A percentile compares a stretch with the other conserved stretches of the same genome.
These are phyloP conservation scores for Sapayoa aenigma DNA, from an alignment of 2,113 vertebrate genomes.

Conservation along the genomic window DNA sequence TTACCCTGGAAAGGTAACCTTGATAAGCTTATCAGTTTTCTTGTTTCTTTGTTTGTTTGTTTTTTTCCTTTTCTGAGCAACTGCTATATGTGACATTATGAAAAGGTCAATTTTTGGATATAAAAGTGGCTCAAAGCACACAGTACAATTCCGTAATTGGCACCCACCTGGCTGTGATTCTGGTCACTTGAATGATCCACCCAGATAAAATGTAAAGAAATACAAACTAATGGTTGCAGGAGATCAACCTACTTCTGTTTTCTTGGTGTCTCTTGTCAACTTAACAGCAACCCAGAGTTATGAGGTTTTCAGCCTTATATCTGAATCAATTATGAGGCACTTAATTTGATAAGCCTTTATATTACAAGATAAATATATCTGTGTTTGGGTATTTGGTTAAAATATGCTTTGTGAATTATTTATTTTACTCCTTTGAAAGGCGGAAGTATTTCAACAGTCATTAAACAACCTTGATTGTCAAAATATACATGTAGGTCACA, in stretches of 20 bases:
- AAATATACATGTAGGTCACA: not conserved
- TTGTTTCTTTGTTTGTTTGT: not conserved
- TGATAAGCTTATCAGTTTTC: not conserved
- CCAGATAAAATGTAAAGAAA: not conserved
- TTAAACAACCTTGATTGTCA: not conserved
- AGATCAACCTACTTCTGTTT: not conserved
- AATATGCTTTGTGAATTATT: conserved; percentile 2
- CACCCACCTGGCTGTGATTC: not conserved
- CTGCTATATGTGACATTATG: not conserved
- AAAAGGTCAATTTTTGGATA: not conserved
- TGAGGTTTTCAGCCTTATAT: not conserved
- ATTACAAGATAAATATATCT: not conserved
- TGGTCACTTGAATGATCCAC: not conserved
- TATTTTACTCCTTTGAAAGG: conserved; percentile 1
- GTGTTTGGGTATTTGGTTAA: not conserved
- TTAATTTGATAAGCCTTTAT: not conserved
- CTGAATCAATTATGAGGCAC: not conserved
- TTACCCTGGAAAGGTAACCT: not conserved
- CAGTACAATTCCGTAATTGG: not conserved
- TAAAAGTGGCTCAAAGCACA: not conserved
- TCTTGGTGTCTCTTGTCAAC: not conserved
- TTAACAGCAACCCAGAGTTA: not conserved
- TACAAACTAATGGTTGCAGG: not conserved
- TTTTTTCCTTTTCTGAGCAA: not conserved
- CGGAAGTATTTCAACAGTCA: not conserved